Evolutionary conservation across 2,797 vertebrate species (phyloP), one percentile per base, ranked within the genome.

Genomic region (Aldrovandia affinis): DNA sequence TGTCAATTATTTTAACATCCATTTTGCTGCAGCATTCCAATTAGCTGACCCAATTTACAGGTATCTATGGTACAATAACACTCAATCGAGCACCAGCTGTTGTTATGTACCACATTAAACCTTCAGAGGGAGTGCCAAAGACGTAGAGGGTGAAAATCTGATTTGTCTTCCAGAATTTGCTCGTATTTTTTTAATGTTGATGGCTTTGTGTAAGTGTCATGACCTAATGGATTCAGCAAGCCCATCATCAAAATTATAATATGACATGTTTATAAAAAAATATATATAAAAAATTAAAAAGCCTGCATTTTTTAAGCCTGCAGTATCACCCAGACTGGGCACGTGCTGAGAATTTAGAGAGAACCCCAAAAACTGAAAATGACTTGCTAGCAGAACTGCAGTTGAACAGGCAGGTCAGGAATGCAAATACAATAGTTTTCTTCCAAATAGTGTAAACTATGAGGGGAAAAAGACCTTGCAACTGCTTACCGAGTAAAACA

Each of bases 1-100:
- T 65, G 85, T 83, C 86, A 86, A 83, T 87, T 86, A 86, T 36
- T 18, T 65, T 30, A 82, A 78, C 85, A 18, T 91, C 89, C 39
- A 86, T 91, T 91, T 84, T 68, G 33, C 61, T 36, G 25, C 22
- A 52, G 50, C 78, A 68, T 78, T 80, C 59, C 78, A 84, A 79
- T 84, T 79, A 79, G 78, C 47, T 79, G 44, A 79, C 50, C 47
- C 78, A 79, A 79, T 79, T 79, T 79, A 54, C 78, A 79, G 78
- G 78, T 79, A 79, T 55, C 78, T 54, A 22, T 79, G 28, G 42
- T 44, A 47, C 73, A 44, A 77, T 77, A 77, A 44, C 73, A 52
- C 78, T 36, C 78, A 54, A 30, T 79, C 78, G 12, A 28, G 30
- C 50, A 54, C 78, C 78, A 79, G 78, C 78, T 79, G 78, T 55